Percentiles rank a stretch among this genome's conserved stretches.
Conservation (phyloP, 1,140 invertebrate genomes). For the Pseudoatta argentina region DNA sequence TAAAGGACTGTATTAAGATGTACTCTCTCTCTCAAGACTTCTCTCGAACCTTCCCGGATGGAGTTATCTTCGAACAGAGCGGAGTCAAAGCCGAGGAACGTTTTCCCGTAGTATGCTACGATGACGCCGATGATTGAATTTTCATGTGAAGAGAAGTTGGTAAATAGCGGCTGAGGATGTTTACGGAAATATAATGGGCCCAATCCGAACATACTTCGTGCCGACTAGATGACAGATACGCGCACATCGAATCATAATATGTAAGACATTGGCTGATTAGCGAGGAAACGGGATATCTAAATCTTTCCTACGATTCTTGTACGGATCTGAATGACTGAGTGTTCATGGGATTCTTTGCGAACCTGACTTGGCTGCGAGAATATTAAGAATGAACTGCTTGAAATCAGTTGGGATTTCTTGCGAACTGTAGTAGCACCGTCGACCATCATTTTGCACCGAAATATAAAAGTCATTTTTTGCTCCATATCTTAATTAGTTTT, state of each 20-base stretch:
- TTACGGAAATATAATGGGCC: background rate
- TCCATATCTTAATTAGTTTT: background rate
- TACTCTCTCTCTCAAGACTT: background rate
- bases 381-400: background rate
- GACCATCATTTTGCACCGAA: constrained; percentile 61
- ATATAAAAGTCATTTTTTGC: background rate
- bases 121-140: background rate
- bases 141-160: background rate
- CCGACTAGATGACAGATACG: background rate
- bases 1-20: background rate
- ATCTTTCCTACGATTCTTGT: background rate
- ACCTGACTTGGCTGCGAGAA: background rate
- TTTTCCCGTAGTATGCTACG: background rate
- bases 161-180: background rate
- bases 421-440: constrained; percentile 61
- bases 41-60: background rate
- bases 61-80: background rate
- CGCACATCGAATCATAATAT: background rate
- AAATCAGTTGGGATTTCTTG: constrained; percentile 45
- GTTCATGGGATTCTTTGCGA: background rate
- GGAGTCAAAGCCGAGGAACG: background rate
- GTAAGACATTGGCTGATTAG: background rate
- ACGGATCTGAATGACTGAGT: background rate
- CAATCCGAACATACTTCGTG: background rate
- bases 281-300: background rate